Conservation (phyloP, 2,113 vertebrate species). For the Megaceryle maxima region DNA sequence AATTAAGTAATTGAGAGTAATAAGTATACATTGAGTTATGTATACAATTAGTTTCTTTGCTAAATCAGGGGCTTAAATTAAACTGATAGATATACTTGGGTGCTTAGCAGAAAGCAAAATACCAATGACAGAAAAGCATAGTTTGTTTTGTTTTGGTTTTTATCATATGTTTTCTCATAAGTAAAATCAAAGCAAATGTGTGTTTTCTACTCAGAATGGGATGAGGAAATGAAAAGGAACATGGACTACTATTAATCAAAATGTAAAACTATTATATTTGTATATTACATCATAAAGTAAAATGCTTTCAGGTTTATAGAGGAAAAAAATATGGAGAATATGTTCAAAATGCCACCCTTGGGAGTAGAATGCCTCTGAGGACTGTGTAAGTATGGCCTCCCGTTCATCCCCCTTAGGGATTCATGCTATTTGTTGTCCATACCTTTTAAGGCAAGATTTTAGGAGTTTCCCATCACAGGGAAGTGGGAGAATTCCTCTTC, state of each 20-base stretch:
- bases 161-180: neutral
- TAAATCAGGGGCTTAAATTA: neutral
- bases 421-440: slow-evolving; percentile 10
- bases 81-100: neutral
- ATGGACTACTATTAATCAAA: neutral
- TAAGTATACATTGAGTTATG: fast-evolving
- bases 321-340: neutral
- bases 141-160: neutral
- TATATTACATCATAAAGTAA: neutral
- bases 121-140: neutral
- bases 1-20: neutral
- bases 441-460: slow-evolving; percentile 59
- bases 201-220: neutral
- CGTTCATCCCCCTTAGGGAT: slow-evolving; percentile 2
- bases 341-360: slow-evolving; percentile 2
- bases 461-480: slow-evolving; percentile 49
- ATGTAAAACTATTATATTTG: neutral
- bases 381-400: neutral
- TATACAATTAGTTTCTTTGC: neutral
- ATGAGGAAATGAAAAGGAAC: neutral
- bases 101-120: neutral
- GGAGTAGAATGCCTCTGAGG: neutral
- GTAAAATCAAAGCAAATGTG: neutral
- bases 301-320: neutral
- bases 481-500: slow-evolving; percentile 39